Percentiles rank a stretch among this genome's conserved stretches.
These are phyloP conservation scores for Drosophila dives DNA, from an alignment of 2,888 invertebrate species.

Conservation along the genomic window DNA sequence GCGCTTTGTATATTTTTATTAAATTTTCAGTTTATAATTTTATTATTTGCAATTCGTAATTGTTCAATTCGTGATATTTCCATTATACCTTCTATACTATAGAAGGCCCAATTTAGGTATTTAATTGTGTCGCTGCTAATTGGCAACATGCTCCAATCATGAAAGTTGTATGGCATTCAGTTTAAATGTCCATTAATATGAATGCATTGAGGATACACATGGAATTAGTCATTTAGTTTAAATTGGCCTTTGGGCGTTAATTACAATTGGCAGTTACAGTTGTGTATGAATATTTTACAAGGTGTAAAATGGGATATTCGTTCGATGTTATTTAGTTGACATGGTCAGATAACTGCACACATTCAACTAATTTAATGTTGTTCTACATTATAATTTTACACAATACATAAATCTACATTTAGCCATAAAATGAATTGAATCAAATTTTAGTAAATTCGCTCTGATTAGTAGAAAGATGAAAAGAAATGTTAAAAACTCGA, in stretches of 20 bases:
- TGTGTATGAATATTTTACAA: not conserved
- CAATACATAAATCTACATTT: not conserved
- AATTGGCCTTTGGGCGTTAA: not conserved
- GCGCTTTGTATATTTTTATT: no score
- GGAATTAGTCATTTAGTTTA: conserved; percentile 18
- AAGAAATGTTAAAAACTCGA: not conserved
- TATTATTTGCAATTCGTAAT: no score
- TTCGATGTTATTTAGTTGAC: not conserved
- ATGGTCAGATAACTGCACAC: not conserved
- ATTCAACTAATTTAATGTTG: not conserved
- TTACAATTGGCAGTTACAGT: conserved; percentile 1
- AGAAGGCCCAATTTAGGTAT: no score
- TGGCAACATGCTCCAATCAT: conserved; percentile 12
- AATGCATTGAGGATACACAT: conserved; percentile 7
- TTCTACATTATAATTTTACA: not conserved
- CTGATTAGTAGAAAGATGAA: conserved; percentile 5
- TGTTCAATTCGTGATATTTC: no score
- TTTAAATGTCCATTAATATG: conserved; percentile 1
- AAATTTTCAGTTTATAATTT: no score
- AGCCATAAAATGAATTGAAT: conserved; percentile 11
- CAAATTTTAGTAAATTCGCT: conserved; percentile 22
- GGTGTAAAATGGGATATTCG: not conserved
- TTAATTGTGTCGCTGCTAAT: not conserved
- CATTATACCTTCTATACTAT: no score
- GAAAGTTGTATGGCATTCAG: conserved; percentile 35